phyloP scores from a whole-genome alignment of 2,888 invertebrate species.

The Agrochola litura region DNA sequence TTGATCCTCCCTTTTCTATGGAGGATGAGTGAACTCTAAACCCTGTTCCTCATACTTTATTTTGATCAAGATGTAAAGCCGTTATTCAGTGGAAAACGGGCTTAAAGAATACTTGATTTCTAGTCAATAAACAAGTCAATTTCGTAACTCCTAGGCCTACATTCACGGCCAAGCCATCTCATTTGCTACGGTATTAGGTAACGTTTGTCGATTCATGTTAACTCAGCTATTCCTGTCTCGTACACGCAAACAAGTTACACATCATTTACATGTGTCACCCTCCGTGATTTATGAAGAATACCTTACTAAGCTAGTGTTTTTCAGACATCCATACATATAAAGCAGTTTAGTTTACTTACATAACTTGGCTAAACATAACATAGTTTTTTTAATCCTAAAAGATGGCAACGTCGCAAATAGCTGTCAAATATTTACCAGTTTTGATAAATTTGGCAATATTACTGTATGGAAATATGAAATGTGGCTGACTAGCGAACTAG shows the following conservation, averaged over 20 bases:
- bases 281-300: conserved; percentile 22
- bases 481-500: no score
- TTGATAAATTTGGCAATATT: no score
- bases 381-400: no score
- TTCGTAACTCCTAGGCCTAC: background rate
- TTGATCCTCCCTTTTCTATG: no score
- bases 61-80: background rate
- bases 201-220: conserved; percentile 11
- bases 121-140: conserved; percentile 4
- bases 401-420: no score
- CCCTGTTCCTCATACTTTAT: no score
- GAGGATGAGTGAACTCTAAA: no score
- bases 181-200: conserved; percentile 3
- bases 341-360: background rate
- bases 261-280: conserved; percentile 28
- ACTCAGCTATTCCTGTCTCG: conserved; percentile 24
- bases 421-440: no score
- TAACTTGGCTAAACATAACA: background rate
- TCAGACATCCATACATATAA: background rate
- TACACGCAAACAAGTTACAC: conserved; percentile 8
- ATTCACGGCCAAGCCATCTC: conserved; percentile 10
- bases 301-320: conserved; percentile 9
- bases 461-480: no score
- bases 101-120: background rate
- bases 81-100: background rate